Evolutionary conservation across 2,797 vertebrate species (phyloP).

Genomic region (Anguilla megastoma): DNA sequence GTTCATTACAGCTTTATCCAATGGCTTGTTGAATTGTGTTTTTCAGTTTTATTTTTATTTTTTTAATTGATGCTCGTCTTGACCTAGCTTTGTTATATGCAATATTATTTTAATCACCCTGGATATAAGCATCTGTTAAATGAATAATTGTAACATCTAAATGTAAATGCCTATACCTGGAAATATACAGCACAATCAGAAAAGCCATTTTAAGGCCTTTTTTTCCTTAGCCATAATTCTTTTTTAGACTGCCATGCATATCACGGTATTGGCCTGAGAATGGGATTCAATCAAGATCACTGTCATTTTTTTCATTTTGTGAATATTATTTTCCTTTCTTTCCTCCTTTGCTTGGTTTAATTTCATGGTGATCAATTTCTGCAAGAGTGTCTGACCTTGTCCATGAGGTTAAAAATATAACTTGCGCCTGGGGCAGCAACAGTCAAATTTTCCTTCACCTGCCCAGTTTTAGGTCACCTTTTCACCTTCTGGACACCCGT

Average conservation of each 20-base stretch:
- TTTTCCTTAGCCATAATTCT: neutral
- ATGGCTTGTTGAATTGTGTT: neutral
- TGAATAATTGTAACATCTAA: neutral
- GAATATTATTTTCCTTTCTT: neutral
- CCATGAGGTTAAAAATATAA: neutral
- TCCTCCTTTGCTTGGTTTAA: neutral
- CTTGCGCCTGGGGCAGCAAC: neutral
- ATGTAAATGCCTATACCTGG: neutral
- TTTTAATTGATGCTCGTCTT: neutral
- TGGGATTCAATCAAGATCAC: neutral
- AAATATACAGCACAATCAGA: neutral
- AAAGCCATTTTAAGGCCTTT: neutral
- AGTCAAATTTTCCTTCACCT: neutral
- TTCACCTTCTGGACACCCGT: neutral
- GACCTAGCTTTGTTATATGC: neutral
- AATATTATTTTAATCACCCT: neutral
- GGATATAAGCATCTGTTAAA: neutral
- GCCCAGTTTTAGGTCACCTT: neutral
- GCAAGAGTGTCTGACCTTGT: neutral
- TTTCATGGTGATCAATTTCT: neutral
- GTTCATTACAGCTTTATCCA: neutral
- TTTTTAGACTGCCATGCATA: neutral
- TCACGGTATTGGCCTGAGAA: neutral
- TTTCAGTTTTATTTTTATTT: neutral
- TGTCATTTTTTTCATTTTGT: neutral